Conservation (phyloP, 2,797 vertebrate species). For the Ambastaia sidthimunki region DNA sequence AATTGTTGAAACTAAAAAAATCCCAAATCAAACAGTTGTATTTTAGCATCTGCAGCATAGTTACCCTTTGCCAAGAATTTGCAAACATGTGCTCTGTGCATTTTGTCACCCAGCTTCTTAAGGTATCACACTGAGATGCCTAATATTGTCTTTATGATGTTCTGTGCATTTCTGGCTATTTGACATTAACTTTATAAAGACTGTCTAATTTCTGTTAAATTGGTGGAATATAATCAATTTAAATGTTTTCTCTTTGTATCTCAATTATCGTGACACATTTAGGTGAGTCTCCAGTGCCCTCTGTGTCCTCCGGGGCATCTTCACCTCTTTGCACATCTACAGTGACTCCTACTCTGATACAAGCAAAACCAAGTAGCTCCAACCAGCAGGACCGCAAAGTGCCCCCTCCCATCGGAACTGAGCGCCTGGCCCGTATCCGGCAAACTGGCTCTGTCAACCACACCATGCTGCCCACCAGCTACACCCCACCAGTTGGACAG, state of each 20-base stretch:
- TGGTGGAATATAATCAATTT: not conserved
- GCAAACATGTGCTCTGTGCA: too few relatives aligned
- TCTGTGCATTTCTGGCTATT: too few relatives aligned
- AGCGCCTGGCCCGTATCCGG: constrained; percentile 92
- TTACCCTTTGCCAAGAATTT: too few relatives aligned
- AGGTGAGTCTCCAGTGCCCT: constrained; percentile 95
- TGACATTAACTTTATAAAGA: not conserved
- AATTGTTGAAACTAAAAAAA: too few relatives aligned
- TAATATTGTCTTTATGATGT: too few relatives aligned
- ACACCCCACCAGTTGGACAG: constrained; percentile 93
- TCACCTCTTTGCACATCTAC: constrained; percentile 91
- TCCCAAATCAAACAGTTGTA: too few relatives aligned
- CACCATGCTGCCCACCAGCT: constrained; percentile 90
- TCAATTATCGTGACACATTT: constrained; percentile 32
- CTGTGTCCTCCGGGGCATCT: constrained; percentile 91
- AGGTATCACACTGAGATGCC: too few relatives aligned
- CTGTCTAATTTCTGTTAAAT: not conserved
- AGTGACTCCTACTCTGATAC: constrained; percentile 85
- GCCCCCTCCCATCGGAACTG: constrained; percentile 95
- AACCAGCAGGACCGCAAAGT: constrained; percentile 93
- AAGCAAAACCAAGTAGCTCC: constrained; percentile 84
- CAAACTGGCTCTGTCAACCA: constrained; percentile 94
- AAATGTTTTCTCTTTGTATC: not conserved
- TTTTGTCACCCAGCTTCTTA: too few relatives aligned
- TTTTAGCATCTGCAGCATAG: too few relatives aligned